These are phyloP conservation scores for Rhinoderma darwinii DNA, from an alignment of 2,113 vertebrate genomes.

Conservation along the genomic window DNA sequence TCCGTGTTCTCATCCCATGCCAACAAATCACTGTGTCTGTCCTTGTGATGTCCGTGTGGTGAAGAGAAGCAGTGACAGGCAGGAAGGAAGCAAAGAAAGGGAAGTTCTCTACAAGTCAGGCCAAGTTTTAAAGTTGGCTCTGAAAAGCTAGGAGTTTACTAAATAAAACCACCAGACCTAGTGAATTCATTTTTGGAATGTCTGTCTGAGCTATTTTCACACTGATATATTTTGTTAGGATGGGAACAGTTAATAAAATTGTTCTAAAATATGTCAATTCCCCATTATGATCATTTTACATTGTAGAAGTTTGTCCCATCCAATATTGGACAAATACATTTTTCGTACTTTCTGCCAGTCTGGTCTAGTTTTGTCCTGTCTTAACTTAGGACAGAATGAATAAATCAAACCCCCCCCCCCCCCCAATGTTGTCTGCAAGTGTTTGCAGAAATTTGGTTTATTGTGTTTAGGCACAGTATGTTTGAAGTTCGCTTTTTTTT, in stretches of 20 bases:
- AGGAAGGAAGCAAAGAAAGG: not conserved
- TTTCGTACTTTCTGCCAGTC: too few relatives aligned
- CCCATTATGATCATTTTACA: too few relatives aligned
- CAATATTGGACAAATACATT: not conserved
- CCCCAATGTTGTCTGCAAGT: too few relatives aligned
- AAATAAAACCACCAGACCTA: not conserved
- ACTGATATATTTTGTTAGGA: not conserved
- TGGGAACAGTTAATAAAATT: not conserved
- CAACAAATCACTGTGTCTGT: constrained; percentile 7
- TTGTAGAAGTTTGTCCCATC: not conserved
- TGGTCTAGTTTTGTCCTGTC: too few relatives aligned
- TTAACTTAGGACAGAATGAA: too few relatives aligned
- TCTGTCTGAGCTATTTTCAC: too few relatives aligned
- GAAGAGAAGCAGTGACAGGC: not conserved
- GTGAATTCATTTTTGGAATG: not conserved
- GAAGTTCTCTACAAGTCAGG: not conserved
- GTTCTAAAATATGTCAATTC: too few relatives aligned
- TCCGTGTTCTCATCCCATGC: constrained; percentile 1
- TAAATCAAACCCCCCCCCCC: too few relatives aligned
- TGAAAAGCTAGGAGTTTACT: not conserved
- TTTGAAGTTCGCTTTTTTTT: too few relatives aligned
- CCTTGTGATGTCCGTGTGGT: constrained; percentile 6
- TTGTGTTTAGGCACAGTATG: too few relatives aligned
- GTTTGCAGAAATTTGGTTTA: too few relatives aligned
- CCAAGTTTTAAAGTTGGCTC: not conserved